A percentile compares a stretch with the other conserved stretches of the same genome.
phyloP scores from a whole-genome alignment of 2,113 vertebrate genomes.

The Passer montanus region DNA sequence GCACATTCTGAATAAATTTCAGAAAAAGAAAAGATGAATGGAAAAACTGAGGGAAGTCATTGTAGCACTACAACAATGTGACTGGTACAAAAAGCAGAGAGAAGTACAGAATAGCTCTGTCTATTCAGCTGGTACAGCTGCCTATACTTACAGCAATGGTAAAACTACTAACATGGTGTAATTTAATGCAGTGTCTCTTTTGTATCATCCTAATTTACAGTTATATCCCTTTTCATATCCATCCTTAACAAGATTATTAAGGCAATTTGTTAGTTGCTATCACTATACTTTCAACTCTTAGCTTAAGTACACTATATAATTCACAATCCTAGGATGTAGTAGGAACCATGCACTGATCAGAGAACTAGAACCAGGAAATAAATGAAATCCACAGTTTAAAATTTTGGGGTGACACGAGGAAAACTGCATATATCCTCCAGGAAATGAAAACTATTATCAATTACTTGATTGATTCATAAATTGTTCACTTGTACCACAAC shows the following conservation, averaged over 20 bases:
- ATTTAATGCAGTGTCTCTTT: background rate
- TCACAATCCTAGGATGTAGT: background rate
- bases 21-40: background rate
- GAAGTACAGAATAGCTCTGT: background rate
- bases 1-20: background rate
- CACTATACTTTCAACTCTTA: background rate
- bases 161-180: background rate
- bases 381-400: conserved; percentile 7
- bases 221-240: background rate
- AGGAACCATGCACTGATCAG: background rate
- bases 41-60: background rate
- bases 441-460: conserved; percentile 24
- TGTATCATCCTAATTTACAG: background rate
- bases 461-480: background rate
- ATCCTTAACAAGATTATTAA: background rate
- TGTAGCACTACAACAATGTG: background rate
- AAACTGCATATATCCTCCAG: background rate
- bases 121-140: background rate
- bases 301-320: background rate
- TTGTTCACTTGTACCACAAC: background rate
- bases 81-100: background rate
- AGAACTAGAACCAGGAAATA: conserved; percentile 19
- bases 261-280: background rate
- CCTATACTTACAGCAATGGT: background rate
- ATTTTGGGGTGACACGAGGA: background rate